Evolutionary conservation across 2,113 vertebrate genomes (phyloP), one percentile per base, ranked within the genome.

Genomic region (Glaucidium brasilianum): DNA sequence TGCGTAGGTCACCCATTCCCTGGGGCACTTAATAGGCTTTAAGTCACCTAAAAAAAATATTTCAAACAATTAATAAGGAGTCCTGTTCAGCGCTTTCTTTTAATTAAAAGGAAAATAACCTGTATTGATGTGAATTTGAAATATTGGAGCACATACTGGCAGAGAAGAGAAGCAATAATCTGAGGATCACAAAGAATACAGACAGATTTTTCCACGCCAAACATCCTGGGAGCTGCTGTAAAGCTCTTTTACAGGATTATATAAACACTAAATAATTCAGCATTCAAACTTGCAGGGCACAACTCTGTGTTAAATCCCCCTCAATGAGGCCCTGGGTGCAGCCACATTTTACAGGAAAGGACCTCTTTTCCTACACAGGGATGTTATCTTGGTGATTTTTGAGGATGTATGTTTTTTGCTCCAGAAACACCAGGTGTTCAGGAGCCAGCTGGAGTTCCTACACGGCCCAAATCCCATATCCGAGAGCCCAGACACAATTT

Each of bases 1-100:
- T 63, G 97, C 96, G 58, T 99, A 99, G 5, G 98, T 97, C 74
- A 99, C 96, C 99, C 99, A 99, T 82, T 97, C 97, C 63, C 5
- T 94, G 20, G 98, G 98, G 62, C 99, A 99, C 88, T 97, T 98
- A 56, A 92, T 88, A 32, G 97, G 98, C 66, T 98, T 98, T 60
- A 97, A 93, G 45, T 84, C 98, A 92, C 79, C 99, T 99, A 90
- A 59, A 88, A 84, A 79, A 60, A 32, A 26, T 8, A 71, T 45
- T n/a, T 59, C 27, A 79, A 90, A 59, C 43, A 63, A 89, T 72
- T 87, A 79, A 72, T 82, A 15, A 82, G 8, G 29, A 25, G 17
- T 55, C 13, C 12, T 49, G 23, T 21, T 74, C 30, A 47, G 20
- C 26, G 7, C 1, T 89, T 79, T 47, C n/a, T 90, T 79, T 58